phyloP scores from a whole-genome alignment of 2,888 invertebrate genomes.

The Lycaena phlaeas region DNA sequence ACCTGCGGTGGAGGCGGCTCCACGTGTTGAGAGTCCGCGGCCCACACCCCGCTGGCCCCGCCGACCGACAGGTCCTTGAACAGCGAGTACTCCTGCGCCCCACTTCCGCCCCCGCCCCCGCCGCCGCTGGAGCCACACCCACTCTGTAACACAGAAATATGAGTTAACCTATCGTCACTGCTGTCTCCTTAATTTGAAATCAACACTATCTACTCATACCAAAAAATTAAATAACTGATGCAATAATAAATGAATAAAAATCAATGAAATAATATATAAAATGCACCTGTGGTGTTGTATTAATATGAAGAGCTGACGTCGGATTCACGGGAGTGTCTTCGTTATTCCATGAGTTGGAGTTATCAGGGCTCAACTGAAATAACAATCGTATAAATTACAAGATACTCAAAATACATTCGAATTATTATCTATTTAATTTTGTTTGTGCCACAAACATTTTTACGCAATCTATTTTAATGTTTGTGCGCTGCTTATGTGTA shows the following conservation, averaged over 20 bases:
- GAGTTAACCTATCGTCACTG: too few relatives aligned
- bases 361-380: conserved; percentile 50
- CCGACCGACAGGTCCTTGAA: conserved; percentile 81
- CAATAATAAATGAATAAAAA: too few relatives aligned
- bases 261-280: too few relatives aligned
- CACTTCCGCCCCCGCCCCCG: conserved; percentile 33
- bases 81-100: conserved; percentile 86
- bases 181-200: too few relatives aligned
- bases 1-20: conserved; percentile 59
- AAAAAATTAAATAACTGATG: too few relatives aligned
- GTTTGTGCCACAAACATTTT: too few relatives aligned
- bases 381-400: too few relatives aligned
- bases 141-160: conserved; percentile 4
- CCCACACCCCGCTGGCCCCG: conserved; percentile 55
- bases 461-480: too few relatives aligned
- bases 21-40: conserved; percentile 45
- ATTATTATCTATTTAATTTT: too few relatives aligned
- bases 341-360: conserved; percentile 43
- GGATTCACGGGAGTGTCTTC: conserved; percentile 46
- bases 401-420: too few relatives aligned
- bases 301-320: conserved; percentile 55
- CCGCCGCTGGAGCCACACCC: conserved; percentile 8
- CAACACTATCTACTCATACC: too few relatives aligned
- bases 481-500: too few relatives aligned
- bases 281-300: conserved; percentile 57